A percentile compares a stretch with the other conserved stretches of the same genome.
phyloP scores from a whole-genome alignment of 2,113 vertebrate species.

The Perccottus glenii region DNA sequence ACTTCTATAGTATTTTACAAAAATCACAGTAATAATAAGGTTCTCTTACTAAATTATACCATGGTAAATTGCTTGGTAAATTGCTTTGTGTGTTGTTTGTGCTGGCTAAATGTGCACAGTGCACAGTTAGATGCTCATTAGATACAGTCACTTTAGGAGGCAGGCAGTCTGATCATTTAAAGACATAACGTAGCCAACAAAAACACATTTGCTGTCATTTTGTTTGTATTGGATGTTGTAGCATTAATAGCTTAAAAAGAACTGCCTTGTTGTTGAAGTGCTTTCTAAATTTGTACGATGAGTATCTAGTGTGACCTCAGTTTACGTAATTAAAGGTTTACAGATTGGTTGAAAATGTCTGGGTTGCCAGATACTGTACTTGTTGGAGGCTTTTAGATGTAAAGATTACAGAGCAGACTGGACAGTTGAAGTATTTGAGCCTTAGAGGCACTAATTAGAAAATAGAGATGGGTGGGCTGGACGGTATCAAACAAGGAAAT shows the following conservation, averaged over 20 bases:
- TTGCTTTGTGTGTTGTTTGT: constrained; percentile 25
- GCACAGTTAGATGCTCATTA: neutral
- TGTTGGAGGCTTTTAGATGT: neutral
- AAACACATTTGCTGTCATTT: constrained; percentile 13
- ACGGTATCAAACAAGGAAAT: neutral
- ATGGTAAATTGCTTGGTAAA: constrained; percentile 13
- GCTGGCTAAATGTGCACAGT: neutral
- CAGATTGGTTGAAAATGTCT: neutral
- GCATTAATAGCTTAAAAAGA: constrained; percentile 5
- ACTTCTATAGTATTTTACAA: constrained; percentile 18
- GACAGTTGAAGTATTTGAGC: neutral
- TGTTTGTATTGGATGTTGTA: constrained; percentile 27
- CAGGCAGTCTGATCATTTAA: constrained; percentile 8
- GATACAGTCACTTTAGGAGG: neutral
- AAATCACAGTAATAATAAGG: constrained; percentile 20
- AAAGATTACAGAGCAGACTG: neutral
- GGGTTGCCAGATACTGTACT: neutral
- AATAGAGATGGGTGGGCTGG: neutral
- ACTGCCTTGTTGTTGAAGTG: constrained; percentile 71
- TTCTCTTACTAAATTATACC: constrained; percentile 12
- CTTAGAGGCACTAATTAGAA: neutral
- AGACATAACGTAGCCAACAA: constrained; percentile 23
- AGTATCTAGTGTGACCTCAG: constrained; percentile 16
- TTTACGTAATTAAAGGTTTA: constrained; percentile 13
- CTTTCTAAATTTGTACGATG: constrained; percentile 32